Conservation (phyloP, 2,113 vertebrate species). For the Brienomyrus longianalis region DNA sequence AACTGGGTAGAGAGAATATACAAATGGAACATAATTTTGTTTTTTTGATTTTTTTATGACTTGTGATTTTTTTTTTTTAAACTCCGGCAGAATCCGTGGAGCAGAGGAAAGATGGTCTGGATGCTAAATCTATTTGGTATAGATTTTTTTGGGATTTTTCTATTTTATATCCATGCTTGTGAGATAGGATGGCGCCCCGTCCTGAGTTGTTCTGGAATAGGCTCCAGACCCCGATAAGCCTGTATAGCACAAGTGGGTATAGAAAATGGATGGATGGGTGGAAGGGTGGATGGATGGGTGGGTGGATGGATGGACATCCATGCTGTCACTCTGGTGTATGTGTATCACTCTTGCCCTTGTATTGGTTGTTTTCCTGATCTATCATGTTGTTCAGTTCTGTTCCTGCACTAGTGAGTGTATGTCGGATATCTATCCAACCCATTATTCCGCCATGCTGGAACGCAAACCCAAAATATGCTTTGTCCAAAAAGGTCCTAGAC, state of each 20-base stretch:
- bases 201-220: neutral
- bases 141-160: neutral
- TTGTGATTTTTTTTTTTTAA: neutral
- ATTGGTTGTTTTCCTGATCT: neutral
- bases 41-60: neutral
- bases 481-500: neutral
- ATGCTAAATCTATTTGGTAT: neutral
- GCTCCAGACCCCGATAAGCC: neutral
- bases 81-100: neutral
- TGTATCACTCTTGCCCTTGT: neutral
- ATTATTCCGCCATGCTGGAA: neutral
- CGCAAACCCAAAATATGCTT: neutral
- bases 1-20: neutral
- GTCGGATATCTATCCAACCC: neutral
- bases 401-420: neutral
- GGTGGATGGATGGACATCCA: neutral
- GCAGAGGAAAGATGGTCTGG: neutral
- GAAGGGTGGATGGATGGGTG: neutral
- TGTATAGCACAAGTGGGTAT: neutral
- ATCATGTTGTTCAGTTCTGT: neutral
- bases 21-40: neutral
- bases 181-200: neutral
- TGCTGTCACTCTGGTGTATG: neutral
- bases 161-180: neutral
- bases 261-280: neutral